Evolutionary conservation across 2,888 invertebrate genomes (phyloP), one percentile per base, ranked within the genome.

Genomic region (Euzetes globulus): DNA sequence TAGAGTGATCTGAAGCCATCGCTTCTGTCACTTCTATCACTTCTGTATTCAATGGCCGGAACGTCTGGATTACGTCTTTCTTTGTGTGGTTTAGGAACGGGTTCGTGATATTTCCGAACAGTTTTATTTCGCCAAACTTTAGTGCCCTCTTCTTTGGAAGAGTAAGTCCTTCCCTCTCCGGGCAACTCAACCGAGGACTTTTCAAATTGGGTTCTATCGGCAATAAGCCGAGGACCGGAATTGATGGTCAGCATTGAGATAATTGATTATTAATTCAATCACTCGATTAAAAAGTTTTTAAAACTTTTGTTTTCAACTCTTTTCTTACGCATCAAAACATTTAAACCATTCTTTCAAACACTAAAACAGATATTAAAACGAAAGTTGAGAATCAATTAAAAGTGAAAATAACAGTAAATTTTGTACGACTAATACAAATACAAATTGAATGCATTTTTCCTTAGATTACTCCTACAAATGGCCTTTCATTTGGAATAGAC

Each of bases 121-220:
- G 75, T 65, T 50, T 75, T 75, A 33, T 72, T 33, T 41, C 37
- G 33, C 72, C 72, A 75, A 6, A 72, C 37, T 68, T 47, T 47
- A 15, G 70, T 47, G 19, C 75, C 75, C 50, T 72, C 72, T 58
- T 75, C 72, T 27, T 45, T 37, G 1, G 72, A 41, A 19, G 68
- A 25, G 33, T 29, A 37, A 2, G 58, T 22, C 29, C 22, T 33
- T 7, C 75, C 75, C 33, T 75, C 72, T n/a, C 75, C 75, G 19
- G 75, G 75, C 41, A 72, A 11, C 9, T 72, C 52, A 15, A 13
- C n/a, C 13, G 15, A 7, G n/a, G 50, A 33, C 9, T 55, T 50
- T 19, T 55, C 50, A 15, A 55, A 71, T 6, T 71, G n/a, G n/a
- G 37, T 19, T n/a, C 25, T 25, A 15, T 71, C 33, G 22, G 33